Conservation (phyloP, 2,888 invertebrate genomes). For the Psylliodes chrysocephalus region DNA sequence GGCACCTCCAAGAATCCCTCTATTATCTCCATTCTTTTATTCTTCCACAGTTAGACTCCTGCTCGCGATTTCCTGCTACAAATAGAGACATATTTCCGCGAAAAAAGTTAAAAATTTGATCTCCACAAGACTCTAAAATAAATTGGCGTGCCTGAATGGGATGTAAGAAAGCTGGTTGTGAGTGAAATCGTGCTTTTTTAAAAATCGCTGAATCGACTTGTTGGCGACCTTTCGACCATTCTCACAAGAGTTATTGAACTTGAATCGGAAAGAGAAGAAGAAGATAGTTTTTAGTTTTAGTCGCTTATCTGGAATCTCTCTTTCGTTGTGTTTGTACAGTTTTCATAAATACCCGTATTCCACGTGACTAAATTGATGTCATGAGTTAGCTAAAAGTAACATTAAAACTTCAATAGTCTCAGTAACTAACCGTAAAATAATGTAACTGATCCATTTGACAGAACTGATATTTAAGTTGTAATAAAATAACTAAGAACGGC, state of each 20-base stretch:
- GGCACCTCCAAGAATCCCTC: too few relatives aligned
- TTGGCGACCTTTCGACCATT: not conserved
- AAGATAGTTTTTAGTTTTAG: not conserved
- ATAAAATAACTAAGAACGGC: too few relatives aligned
- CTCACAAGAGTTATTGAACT: not conserved
- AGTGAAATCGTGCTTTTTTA: slow-evolving; percentile 16
- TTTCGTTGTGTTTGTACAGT: too few relatives aligned
- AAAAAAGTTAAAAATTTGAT: slow-evolving; percentile 24
- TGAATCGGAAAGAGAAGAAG: not conserved
- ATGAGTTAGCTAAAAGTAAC: too few relatives aligned
- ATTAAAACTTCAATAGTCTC: too few relatives aligned
- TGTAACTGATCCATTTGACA: too few relatives aligned
- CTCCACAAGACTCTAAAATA: slow-evolving; percentile 16
- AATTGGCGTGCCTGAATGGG: slow-evolving; percentile 21
- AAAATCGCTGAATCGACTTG: slow-evolving; percentile 6
- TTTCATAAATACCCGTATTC: too few relatives aligned
- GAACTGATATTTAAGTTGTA: too few relatives aligned
- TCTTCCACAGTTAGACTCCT: slow-evolving; percentile 1
- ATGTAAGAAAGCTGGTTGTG: slow-evolving; percentile 7
- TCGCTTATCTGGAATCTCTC: too few relatives aligned
- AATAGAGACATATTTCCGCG: slow-evolving; percentile 13
- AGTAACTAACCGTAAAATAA: too few relatives aligned
- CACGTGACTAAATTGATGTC: too few relatives aligned
- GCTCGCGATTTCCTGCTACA: slow-evolving; percentile 20
- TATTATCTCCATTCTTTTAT: not conserved